phyloP scores from a whole-genome alignment of 2,113 vertebrate genomes.

The Eolophus roseicapilla region DNA sequence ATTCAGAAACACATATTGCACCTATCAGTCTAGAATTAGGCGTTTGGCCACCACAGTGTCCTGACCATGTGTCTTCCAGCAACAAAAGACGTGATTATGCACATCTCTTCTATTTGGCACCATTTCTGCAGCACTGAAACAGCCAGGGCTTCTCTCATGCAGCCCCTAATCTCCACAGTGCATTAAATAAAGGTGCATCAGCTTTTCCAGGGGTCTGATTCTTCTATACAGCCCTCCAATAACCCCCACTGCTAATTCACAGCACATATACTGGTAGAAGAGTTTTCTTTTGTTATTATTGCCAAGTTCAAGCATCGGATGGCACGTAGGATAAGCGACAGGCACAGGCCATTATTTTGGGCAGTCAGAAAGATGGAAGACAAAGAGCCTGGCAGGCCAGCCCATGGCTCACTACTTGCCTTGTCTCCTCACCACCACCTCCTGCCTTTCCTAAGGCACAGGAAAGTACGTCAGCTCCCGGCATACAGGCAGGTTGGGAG shows the following conservation, averaged over 20 bases:
- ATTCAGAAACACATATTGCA: not conserved
- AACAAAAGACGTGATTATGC: not conserved
- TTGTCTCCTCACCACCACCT: not conserved
- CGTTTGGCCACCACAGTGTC: not conserved
- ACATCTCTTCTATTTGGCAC: not conserved
- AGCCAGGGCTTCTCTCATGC: not conserved
- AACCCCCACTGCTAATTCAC: not conserved
- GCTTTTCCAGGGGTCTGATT: not conserved
- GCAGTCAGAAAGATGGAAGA: not conserved
- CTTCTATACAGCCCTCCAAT: not conserved
- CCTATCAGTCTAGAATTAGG: not conserved
- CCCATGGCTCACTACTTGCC: not conserved
- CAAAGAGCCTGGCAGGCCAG: not conserved
- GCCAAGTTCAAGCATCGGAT: not conserved
- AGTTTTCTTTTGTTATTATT: not conserved
- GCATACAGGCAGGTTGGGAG: fast-evolving
- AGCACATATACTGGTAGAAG: not conserved
- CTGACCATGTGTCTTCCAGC: not conserved
- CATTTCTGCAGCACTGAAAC: not conserved
- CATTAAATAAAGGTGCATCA: not conserved
- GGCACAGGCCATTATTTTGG: not conserved
- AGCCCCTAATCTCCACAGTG: not conserved
- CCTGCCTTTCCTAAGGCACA: not conserved
- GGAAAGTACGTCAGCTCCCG: fast-evolving
- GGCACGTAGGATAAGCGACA: not conserved